Percentiles rank a stretch among this genome's conserved stretches.
Evolutionary conservation across 37 sponge, comb jelly and placozoan species (phyloP).

Genomic region (Beroe forskalii): DNA sequence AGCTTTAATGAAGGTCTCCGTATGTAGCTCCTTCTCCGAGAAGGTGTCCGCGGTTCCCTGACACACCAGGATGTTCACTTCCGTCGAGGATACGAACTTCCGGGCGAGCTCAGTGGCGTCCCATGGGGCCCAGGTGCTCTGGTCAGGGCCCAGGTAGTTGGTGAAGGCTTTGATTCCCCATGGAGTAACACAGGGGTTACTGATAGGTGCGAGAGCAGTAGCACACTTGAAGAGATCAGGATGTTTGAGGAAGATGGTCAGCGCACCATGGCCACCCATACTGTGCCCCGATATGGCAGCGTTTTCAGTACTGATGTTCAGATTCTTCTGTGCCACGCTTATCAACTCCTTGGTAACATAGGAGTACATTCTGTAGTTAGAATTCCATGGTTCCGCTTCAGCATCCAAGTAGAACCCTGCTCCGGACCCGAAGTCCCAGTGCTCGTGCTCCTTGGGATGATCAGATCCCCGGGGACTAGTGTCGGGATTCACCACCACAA

Average conservation of each 20-base stretch:
- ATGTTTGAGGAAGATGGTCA: slow-evolving; percentile 82
- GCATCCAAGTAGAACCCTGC: slow-evolving; percentile 98
- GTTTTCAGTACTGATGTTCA: slow-evolving; percentile 72
- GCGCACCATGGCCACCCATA: slow-evolving; percentile 99
- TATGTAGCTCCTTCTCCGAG: slow-evolving; percentile 73
- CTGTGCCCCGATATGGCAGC: slow-evolving; percentile 86
- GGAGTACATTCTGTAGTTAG: slow-evolving; percentile 95
- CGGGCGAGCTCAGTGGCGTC: slow-evolving; percentile 43
- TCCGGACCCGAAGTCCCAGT: slow-evolving; percentile 93
- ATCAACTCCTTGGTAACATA: slow-evolving; percentile 92
- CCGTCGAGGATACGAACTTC: neutral
- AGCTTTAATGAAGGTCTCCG: slow-evolving; percentile 82
- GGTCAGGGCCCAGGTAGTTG: slow-evolving; percentile 84
- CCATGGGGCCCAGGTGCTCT: slow-evolving; percentile 73
- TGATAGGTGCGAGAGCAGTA: slow-evolving; percentile 93
- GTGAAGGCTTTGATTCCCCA: slow-evolving; percentile 94
- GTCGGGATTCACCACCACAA: slow-evolving; percentile 90
- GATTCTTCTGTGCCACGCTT: slow-evolving; percentile 70
- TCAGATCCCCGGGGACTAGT: slow-evolving; percentile 94
- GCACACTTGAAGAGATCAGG: slow-evolving; percentile 76
- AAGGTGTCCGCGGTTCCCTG: slow-evolving; percentile 26
- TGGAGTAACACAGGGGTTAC: slow-evolving; percentile 82
- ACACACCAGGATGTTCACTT: neutral
- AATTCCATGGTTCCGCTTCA: slow-evolving; percentile 89
- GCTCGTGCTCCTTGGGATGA: slow-evolving; percentile 90